phyloP scores from a whole-genome alignment of 2,888 invertebrate species.

The Rhabditoides inermis region DNA sequence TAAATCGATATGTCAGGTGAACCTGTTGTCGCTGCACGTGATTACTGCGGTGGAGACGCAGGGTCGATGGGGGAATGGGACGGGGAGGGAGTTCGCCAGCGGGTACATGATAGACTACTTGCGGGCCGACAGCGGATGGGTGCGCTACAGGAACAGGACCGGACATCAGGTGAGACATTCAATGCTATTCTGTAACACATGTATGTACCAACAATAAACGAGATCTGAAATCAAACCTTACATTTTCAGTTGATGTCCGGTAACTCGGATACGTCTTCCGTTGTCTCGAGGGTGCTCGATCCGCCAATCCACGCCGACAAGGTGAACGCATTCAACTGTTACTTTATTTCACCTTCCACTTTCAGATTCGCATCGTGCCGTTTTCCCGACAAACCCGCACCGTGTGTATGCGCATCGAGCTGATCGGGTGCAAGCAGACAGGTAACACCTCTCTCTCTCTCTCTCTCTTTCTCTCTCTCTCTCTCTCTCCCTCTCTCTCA shows the following conservation, averaged over 20 bases:
- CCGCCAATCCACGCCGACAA: conserved; percentile 83
- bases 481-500: too few species aligned
- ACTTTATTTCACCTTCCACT: too few species aligned
- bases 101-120: conserved; percentile 76
- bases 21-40: conserved; percentile 58
- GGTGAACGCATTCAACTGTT: too few species aligned
- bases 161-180: conserved; percentile 26
- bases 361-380: conserved; percentile 73
- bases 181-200: not conserved
- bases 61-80: conserved; percentile 83
- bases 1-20: conserved; percentile 23
- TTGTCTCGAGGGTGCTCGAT: conserved; percentile 68
- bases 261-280: conserved; percentile 78
- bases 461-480: too few species aligned
- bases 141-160: conserved; percentile 35
- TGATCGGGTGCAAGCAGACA: conserved; percentile 78
- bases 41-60: conserved; percentile 78
- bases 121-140: conserved; percentile 56
- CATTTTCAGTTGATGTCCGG: conserved; percentile 68
- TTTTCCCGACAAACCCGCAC: conserved; percentile 74
- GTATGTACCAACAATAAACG: not conserved
- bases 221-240: not conserved
- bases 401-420: conserved; percentile 80
- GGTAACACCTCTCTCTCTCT: too few species aligned
- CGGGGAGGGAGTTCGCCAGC: conserved; percentile 78